Evolutionary conservation across 2,888 invertebrate species (phyloP).

Genomic region (Brenthis hecate): DNA sequence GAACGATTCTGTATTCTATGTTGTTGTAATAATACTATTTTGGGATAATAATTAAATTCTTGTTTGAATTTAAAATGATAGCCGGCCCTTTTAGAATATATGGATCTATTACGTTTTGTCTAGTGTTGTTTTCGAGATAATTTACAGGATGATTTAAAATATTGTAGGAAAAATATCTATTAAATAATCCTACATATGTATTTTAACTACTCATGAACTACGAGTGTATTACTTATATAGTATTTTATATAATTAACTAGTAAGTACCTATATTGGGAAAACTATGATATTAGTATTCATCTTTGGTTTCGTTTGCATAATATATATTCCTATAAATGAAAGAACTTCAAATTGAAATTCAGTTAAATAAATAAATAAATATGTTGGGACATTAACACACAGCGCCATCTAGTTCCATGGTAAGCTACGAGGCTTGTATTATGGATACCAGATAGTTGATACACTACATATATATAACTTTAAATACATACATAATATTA

Average conservation of each 20-base stretch:
- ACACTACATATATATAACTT: too few relatives aligned
- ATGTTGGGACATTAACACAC: too few relatives aligned
- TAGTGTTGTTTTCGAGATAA: slow-evolving; percentile 55
- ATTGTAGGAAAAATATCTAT: not conserved
- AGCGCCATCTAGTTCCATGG: too few relatives aligned
- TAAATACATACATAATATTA: too few relatives aligned
- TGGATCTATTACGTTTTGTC: slow-evolving; percentile 72
- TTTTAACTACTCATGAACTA: not conserved
- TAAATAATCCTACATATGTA: not conserved
- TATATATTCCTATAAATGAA: too few relatives aligned
- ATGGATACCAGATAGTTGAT: too few relatives aligned
- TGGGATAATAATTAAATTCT: slow-evolving; percentile 33
- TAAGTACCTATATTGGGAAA: not conserved
- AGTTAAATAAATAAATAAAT: too few relatives aligned
- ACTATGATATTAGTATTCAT: not conserved
- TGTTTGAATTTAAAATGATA: slow-evolving; percentile 43
- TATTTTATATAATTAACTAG: not conserved
- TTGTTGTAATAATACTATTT: slow-evolving; percentile 42
- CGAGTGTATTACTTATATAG: not conserved
- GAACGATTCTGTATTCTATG: slow-evolving; percentile 49
- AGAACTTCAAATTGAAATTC: too few relatives aligned
- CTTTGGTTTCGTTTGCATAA: too few relatives aligned
- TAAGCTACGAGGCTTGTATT: too few relatives aligned
- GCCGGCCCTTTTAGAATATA: slow-evolving; percentile 67
- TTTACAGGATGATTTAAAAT: slow-evolving; percentile 54